Percentiles rank a stretch among this genome's conserved stretches.
These are phyloP conservation scores for Eupithecia pulchellata DNA, from an alignment of 2,888 invertebrate species.

Conservation along the genomic window DNA sequence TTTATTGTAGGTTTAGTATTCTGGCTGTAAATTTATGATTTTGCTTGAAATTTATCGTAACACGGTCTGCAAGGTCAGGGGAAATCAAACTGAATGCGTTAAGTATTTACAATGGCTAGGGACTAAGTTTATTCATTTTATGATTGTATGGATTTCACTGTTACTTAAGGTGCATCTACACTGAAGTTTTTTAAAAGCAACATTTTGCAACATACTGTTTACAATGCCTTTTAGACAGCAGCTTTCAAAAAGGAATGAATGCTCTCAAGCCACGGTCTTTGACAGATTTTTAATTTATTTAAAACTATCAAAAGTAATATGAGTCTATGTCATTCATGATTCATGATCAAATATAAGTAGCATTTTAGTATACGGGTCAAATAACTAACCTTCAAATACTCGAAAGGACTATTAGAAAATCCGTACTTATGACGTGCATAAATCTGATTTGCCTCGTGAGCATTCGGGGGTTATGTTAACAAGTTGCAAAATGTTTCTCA, in stretches of 20 bases:
- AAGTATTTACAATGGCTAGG: neutral
- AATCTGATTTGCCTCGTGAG: neutral
- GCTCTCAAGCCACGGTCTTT: neutral
- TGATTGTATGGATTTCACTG: slow-evolving; percentile 1
- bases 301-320: neutral
- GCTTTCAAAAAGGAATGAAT: neutral
- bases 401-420: neutral
- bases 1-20: neutral
- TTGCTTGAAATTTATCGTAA: neutral
- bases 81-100: neutral
- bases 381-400: neutral
- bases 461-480: neutral
- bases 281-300: neutral
- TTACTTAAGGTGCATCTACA: neutral
- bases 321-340: no score
- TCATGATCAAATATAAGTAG: neutral
- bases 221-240: neutral
- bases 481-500: neutral
- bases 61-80: neutral
- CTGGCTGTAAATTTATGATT: neutral
- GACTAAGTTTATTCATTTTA: neutral
- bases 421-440: neutral
- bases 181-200: neutral
- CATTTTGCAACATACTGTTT: neutral
- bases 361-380: neutral